phyloP scores from a whole-genome alignment of 2,113 vertebrate species.

The Cromileptes altivelis region DNA sequence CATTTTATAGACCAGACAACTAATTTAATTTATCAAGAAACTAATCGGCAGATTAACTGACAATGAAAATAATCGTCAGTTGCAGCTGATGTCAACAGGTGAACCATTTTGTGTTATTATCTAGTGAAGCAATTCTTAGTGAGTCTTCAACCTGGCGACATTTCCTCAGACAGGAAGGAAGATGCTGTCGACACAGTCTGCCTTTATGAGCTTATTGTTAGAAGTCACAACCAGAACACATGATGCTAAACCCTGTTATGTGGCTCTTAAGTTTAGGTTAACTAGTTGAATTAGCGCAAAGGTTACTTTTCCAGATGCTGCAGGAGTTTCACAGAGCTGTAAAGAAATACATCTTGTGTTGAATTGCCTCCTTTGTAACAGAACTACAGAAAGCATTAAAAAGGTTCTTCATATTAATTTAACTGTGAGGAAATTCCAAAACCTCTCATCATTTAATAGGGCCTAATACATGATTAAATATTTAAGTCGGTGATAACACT shows the following conservation, averaged over 20 bases:
- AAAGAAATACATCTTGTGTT: not conserved
- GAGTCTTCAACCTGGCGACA: constrained; percentile 37
- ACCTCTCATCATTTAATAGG: not conserved
- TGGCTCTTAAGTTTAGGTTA: not conserved
- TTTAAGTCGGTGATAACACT: not conserved
- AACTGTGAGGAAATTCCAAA: not conserved
- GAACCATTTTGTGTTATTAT: not conserved
- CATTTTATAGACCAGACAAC: too few relatives aligned
- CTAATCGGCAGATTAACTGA: too few relatives aligned
- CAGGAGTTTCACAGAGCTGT: not conserved
- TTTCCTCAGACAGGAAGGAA: constrained; percentile 45
- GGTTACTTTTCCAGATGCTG: not conserved
- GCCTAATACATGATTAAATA: not conserved
- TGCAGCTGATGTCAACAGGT: not conserved
- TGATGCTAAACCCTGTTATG: not conserved
- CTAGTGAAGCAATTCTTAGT: constrained; percentile 12
- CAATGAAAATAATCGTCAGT: too few relatives aligned
- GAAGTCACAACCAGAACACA: not conserved
- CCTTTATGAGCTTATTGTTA: not conserved
- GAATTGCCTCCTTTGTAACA: not conserved
- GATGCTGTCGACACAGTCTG: constrained; percentile 24
- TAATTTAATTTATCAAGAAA: too few relatives aligned
- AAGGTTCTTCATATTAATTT: not conserved
- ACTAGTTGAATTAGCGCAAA: not conserved
- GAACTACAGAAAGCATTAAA: not conserved